A percentile compares a stretch with the other conserved stretches of the same genome.
Evolutionary conservation across 2,113 vertebrate species (phyloP).

Genomic region (Rhadina sibilatrix): DNA sequence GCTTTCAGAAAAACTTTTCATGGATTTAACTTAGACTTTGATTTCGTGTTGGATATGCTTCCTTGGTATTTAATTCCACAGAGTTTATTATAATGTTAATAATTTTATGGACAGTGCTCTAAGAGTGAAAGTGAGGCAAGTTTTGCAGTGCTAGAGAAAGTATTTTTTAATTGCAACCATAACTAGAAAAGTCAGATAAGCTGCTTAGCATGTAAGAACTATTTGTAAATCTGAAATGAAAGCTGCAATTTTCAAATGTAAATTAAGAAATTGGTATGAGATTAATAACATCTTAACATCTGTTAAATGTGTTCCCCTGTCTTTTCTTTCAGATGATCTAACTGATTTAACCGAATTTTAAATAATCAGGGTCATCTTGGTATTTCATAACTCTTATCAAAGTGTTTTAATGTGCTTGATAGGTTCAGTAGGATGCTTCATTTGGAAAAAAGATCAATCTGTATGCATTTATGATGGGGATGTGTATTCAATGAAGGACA

Average conservation of each 20-base stretch:
- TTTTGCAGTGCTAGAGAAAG: neutral
- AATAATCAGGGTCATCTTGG: neutral
- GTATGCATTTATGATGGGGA: neutral
- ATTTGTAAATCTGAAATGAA: neutral
- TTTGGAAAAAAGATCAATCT: neutral
- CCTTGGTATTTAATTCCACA: neutral
- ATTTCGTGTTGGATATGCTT: neutral
- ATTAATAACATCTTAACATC: neutral
- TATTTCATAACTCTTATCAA: neutral
- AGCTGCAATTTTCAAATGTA: neutral
- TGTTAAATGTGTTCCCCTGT: rapidly evolving
- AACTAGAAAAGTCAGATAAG: neutral
- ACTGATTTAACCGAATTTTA: neutral
- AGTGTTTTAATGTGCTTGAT: neutral
- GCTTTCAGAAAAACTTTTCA: neutral
- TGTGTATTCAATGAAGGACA: neutral
- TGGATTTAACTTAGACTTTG: neutral
- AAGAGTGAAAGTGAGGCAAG: neutral
- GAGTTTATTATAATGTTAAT: neutral
- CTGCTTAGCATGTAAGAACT: neutral
- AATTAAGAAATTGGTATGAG: neutral
- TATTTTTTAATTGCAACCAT: neutral
- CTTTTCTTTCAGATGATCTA: neutral
- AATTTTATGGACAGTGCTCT: neutral
- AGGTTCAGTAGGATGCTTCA: neutral